Conservation (phyloP, 2,888 invertebrate species). For the Apodemia duryi region DNA sequence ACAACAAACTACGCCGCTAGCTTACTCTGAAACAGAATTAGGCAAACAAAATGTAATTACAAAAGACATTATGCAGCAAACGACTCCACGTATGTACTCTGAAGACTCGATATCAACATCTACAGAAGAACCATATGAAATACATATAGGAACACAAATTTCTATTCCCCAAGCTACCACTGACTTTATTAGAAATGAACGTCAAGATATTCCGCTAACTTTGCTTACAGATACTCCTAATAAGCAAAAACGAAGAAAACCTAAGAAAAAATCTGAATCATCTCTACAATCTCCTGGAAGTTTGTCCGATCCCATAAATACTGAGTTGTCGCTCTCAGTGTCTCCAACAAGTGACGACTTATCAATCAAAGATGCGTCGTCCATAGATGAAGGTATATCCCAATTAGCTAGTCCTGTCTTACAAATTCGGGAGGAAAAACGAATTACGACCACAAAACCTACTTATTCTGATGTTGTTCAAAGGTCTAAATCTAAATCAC, state of each 20-base stretch:
- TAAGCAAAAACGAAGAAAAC: slow-evolving; percentile 60
- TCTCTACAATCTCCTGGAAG: slow-evolving; percentile 64
- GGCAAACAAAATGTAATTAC: slow-evolving; percentile 25
- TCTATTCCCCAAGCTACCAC: slow-evolving; percentile 70
- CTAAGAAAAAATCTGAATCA: slow-evolving; percentile 62
- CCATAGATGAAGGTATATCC: slow-evolving; percentile 71
- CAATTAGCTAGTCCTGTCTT: slow-evolving; percentile 53
- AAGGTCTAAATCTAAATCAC: slow-evolving; percentile 71
- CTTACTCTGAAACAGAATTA: slow-evolving; percentile 21
- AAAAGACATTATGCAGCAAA: slow-evolving; percentile 58
- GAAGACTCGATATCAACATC: slow-evolving; percentile 72
- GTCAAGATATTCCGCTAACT: slow-evolving; percentile 50
- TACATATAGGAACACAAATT: slow-evolving; percentile 80
- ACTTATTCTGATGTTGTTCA: slow-evolving; percentile 73
- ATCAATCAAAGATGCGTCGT: slow-evolving; percentile 59
- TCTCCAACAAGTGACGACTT: slow-evolving; percentile 69
- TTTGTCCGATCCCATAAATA: slow-evolving; percentile 70
- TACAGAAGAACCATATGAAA: slow-evolving; percentile 79
- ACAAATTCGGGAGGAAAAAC: slow-evolving; percentile 36
- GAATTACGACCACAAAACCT: slow-evolving; percentile 43
- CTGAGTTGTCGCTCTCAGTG: slow-evolving; percentile 64
- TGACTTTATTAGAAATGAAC: slow-evolving; percentile 63
- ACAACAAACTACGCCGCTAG: slow-evolving; percentile 49
- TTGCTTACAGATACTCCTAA: slow-evolving; percentile 50
- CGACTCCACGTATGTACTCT: slow-evolving; percentile 79